Conservation (phyloP, 2,797 vertebrate genomes). For the Oreonectes daqikongensis region DNA sequence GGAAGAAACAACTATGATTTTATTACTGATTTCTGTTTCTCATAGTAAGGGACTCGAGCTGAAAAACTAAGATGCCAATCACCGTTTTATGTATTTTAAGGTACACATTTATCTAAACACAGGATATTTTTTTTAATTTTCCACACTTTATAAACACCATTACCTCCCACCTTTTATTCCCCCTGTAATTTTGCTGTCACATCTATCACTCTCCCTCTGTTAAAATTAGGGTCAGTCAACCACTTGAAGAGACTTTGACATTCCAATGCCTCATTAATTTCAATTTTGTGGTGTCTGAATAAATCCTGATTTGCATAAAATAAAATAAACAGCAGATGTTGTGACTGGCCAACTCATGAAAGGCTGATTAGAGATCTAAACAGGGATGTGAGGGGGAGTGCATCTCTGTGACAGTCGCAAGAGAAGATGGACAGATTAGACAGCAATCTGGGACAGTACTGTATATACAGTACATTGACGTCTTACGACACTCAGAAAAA, state of each 20-base stretch:
- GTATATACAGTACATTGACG: conserved; percentile 12
- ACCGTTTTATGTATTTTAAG: background rate
- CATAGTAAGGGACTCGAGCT: no score
- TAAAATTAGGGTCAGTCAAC: conserved; percentile 14
- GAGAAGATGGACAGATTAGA: background rate
- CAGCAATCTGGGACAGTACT: background rate
- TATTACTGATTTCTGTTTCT: no score
- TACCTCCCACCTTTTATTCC: background rate
- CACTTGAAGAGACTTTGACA: conserved; percentile 7
- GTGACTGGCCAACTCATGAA: conserved; percentile 26
- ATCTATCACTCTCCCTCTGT: background rate
- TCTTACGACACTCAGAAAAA: background rate
- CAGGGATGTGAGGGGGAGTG: conserved; percentile 12
- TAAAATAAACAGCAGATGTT: conserved; percentile 47
- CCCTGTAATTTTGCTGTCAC: conserved; percentile 5
- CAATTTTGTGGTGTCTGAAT: conserved; percentile 15
- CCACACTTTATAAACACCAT: background rate
- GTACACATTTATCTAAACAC: background rate
- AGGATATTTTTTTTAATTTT: background rate
- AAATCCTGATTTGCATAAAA: conserved; percentile 37
- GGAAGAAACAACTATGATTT: no score
- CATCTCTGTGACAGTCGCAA: background rate
- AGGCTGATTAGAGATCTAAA: conserved; percentile 38
- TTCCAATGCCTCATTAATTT: conserved; percentile 31
- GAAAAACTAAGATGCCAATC: background rate